Evolutionary conservation across 2,888 invertebrate species (phyloP).

Genomic region (Tiliacea aurago): DNA sequence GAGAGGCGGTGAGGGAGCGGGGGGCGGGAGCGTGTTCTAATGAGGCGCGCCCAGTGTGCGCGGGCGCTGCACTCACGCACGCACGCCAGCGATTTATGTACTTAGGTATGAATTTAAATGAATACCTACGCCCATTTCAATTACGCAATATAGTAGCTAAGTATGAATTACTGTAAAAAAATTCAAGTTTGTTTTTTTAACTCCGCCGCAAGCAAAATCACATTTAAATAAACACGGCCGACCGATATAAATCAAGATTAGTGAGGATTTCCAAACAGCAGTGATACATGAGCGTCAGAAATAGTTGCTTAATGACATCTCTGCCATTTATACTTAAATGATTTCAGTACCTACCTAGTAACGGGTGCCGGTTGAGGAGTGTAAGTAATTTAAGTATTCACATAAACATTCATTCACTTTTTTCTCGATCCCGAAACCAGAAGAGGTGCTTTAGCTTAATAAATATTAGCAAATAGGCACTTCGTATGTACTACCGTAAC

Average conservation of each 20-base stretch:
- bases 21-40: conserved; percentile 79
- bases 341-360: conserved; percentile 51
- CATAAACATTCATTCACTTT: conserved; percentile 78
- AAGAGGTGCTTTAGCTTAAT: conserved; percentile 79
- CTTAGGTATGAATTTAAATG: conserved; percentile 81
- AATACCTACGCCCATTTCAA: conserved; percentile 82
- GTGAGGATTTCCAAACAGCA: conserved; percentile 74
- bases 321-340: conserved; percentile 61
- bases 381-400: conserved; percentile 67
- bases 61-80: conserved; percentile 84
- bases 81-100: conserved; percentile 77
- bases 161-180: conserved; percentile 54
- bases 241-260: conserved; percentile 77
- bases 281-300: conserved; percentile 70
- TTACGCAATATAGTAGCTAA: conserved; percentile 71
- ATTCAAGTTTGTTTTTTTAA: conserved; percentile 59
- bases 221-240: conserved; percentile 69
- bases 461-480: conserved; percentile 89
- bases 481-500: conserved; percentile 86
- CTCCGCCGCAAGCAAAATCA: conserved; percentile 57
- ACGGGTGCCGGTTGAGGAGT: conserved; percentile 52
- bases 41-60: conserved; percentile 81
- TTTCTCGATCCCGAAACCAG: conserved; percentile 75
- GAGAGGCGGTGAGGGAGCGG: conserved; percentile 58
- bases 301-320: conserved; percentile 70